Base-by-base conservation (phyloP, 2,888 invertebrate genomes). In the Thelaira solivaga region DNA sequence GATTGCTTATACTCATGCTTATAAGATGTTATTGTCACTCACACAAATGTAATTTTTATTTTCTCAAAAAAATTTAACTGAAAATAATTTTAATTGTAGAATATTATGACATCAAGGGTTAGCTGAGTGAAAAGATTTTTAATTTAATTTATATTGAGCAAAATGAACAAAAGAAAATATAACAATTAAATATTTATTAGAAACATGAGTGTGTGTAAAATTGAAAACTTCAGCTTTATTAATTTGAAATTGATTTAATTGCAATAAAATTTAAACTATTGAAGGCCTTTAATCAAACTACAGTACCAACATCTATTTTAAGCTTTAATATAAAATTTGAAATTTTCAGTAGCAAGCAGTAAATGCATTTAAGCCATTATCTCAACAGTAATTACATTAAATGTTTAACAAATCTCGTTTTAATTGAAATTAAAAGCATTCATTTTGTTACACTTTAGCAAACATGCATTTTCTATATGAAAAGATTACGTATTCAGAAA, bases 341-440 rank as follows among this genome's bases (percentile, higher is more conserved):
- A 20, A 53, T 41, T 41, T 20, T 22, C 8, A 39, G 10, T 26
- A 39, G 41, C 7, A 4, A 53, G 24, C 41, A 41, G 7, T 26
- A 41, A 29, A 29, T 7, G 20, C 39, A 31, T 36, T 20, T 26
- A 39, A 10, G 20, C 7, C 55, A n/a, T 57, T 57, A 39, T 36
- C 22, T 31, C 34, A 34, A 43, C 10, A 34, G 13, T 64, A 72
- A 55, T 64, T 47, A 55, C 18, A 72, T 55, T 53, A 45, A 71
- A 47, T 45, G 26, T 36, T 41, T 55, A 16, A 39, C 16, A 64
- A 64, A 62, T 62, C 62, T 36, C 34, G 36, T 57, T 69, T 65
- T 71, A 76, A 76, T 61, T 67, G 65, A 61, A 53, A 67, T 72
- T 67, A 72, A 72, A 67, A 24, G 67, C 49, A 41, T 62, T 62